These are phyloP conservation scores for Tyrannus savana DNA, from an alignment of 2,113 vertebrate genomes.

Conservation along the genomic window DNA sequence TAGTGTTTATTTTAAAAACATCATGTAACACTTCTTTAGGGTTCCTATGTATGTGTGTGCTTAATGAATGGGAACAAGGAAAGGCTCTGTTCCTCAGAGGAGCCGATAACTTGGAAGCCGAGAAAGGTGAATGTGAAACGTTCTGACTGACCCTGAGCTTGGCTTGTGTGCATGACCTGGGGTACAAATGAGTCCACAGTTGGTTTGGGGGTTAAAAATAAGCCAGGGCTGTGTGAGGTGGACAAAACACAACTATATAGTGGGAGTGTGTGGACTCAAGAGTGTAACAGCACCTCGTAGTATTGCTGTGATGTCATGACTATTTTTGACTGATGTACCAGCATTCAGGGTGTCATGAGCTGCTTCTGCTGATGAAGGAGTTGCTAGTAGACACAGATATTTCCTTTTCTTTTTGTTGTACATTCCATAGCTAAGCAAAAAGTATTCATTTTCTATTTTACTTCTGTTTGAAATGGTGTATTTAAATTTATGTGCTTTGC, in stretches of 20 bases:
- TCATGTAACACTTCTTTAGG: slow-evolving; percentile 39
- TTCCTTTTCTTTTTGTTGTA: background rate
- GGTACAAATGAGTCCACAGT: background rate
- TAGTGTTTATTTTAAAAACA: slow-evolving; percentile 61
- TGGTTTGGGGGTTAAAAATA: background rate
- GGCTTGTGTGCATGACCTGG: background rate
- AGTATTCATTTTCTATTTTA: background rate
- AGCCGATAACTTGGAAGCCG: background rate
- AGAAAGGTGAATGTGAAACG: background rate
- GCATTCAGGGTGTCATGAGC: background rate
- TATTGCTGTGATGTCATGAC: background rate
- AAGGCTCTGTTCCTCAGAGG: slow-evolving; percentile 35
- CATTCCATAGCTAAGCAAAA: background rate
- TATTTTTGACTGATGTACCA: background rate
- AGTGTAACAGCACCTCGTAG: background rate
- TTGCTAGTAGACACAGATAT: background rate
- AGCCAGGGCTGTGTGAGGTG: background rate
- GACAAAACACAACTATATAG: background rate
- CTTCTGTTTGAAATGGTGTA: background rate
- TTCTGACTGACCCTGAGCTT: background rate
- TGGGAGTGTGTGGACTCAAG: background rate
- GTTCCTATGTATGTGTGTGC: background rate
- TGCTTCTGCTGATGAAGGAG: background rate
- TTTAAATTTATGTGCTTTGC: background rate
- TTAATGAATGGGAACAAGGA: slow-evolving; percentile 30